Evolutionary conservation across 2,113 vertebrate species (phyloP), one percentile per base, ranked within the genome.

Genomic region (Microcebus ravelobensis): DNA sequence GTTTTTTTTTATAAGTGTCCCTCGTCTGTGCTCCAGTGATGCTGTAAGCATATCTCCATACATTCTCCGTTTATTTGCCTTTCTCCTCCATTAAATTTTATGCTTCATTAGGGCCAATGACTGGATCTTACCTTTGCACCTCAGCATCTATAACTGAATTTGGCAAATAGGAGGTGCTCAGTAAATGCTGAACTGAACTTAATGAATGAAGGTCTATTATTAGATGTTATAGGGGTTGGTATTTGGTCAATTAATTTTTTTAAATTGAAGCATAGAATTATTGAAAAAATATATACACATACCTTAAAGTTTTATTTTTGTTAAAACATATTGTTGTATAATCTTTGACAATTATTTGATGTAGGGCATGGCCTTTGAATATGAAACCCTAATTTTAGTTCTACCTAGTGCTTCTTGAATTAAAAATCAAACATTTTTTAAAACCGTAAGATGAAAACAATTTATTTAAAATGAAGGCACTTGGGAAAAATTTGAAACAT

Each of bases 331-430:
- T 70, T 70, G 70, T 84, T 45, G 8, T 67, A 42, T 68, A 42
- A 52, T 92, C 45, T 90, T 93, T 95, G 65, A 86, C 50, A 74
- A 52, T 82, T 89, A 95, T 90, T 93, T 93, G 67, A 82, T 70
- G 6, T 34, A 70, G 45, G 45, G 3, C 2, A 6, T 77, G 61
- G 18, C n/a, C 61, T 87, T 85, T 95, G 27, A 85, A 48, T 84
- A 55, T 86, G 31, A 20, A 8, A 86, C 34, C 57, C 29, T 93
- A 76, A 86, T 81, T 95, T 76, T 67, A 95, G 29, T 76, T 95
- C 74, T 90, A 5, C 7, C 83, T 90, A 52, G 34, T 42, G 42
- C 90, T 87, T 87, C 31, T 73, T 68, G 52, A 36, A 65, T 95
- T 91, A 87, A 91, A 79, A 82, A 55, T 55, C 13, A 50, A 63